Evolutionary conservation across 2,113 vertebrate genomes (phyloP).

Genomic region (Calonectris borealis): DNA sequence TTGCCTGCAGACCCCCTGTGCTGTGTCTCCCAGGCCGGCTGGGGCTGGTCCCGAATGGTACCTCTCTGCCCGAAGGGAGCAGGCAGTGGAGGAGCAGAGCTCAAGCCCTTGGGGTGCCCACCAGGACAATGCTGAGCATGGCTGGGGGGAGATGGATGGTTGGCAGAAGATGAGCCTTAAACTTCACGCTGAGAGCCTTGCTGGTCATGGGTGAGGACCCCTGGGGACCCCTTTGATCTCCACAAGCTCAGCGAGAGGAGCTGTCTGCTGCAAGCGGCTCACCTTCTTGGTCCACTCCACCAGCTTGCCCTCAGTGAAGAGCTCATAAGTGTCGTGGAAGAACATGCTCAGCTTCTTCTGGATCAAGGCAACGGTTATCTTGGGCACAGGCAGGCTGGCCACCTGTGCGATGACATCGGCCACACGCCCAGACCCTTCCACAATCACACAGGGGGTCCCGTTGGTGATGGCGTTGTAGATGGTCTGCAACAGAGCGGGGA

Average conservation of each 20-base stretch:
- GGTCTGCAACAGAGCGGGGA: slow-evolving; percentile 72
- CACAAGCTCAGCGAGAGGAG: neutral
- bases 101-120: neutral
- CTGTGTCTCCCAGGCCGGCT: neutral
- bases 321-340: slow-evolving; percentile 80
- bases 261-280: neutral
- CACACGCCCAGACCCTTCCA: slow-evolving; percentile 92
- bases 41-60: neutral
- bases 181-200: rapidly evolving
- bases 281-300: slow-evolving; percentile 96
- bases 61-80: neutral
- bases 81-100: neutral
- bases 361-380: slow-evolving; percentile 81
- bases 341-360: slow-evolving; percentile 79
- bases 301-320: slow-evolving; percentile 75
- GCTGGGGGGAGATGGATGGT: neutral
- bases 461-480: slow-evolving; percentile 89
- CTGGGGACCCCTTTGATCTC: neutral
- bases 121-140: neutral
- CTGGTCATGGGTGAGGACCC: neutral
- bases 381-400: slow-evolving; percentile 74
- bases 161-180: rapidly evolving
- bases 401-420: slow-evolving; percentile 91
- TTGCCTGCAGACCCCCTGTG: neutral
- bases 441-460: slow-evolving; percentile 87